Evolutionary conservation across 2,888 invertebrate genomes (phyloP).

Genomic region (Standfussiana lucernea): DNA sequence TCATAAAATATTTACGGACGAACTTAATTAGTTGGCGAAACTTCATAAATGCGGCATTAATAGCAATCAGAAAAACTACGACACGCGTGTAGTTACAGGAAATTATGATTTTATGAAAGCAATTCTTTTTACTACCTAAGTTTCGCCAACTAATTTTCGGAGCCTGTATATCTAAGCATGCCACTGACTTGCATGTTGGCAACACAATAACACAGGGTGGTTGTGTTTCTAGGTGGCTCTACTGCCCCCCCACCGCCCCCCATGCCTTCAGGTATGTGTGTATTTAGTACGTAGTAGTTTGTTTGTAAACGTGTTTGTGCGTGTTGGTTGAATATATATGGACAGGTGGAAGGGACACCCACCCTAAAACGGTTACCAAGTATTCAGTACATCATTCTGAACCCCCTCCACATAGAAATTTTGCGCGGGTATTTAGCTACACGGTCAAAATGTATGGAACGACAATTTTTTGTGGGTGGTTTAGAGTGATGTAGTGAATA

Average conservation of each 20-base stretch:
- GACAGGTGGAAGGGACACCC: too few relatives aligned
- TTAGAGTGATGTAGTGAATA: too few relatives aligned
- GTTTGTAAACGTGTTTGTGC: not conserved
- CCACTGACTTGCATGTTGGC: conserved; percentile 65
- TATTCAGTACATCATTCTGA: too few relatives aligned
- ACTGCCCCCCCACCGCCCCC: conserved; percentile 21
- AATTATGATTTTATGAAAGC: not conserved
- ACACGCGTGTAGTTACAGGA: not conserved
- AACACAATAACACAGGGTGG: conserved; percentile 64
- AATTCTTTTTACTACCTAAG: not conserved
- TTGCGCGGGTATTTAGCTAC: too few relatives aligned
- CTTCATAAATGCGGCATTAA: not conserved
- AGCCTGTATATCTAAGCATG: too few relatives aligned
- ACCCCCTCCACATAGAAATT: too few relatives aligned
- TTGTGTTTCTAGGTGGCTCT: conserved; percentile 66
- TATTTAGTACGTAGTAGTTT: conserved; percentile 13
- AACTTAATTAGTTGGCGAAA: not conserved
- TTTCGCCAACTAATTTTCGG: not conserved
- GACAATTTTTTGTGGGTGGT: too few relatives aligned
- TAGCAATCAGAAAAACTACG: not conserved
- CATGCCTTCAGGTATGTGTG: conserved; percentile 35
- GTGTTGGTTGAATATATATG: not conserved
- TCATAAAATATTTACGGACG: not conserved
- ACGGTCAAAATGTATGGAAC: too few relatives aligned
- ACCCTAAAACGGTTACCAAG: too few relatives aligned